These are phyloP conservation scores for Acyrthosiphon pisum DNA, from an alignment of 1,140 invertebrate species.

Conservation along the genomic window DNA sequence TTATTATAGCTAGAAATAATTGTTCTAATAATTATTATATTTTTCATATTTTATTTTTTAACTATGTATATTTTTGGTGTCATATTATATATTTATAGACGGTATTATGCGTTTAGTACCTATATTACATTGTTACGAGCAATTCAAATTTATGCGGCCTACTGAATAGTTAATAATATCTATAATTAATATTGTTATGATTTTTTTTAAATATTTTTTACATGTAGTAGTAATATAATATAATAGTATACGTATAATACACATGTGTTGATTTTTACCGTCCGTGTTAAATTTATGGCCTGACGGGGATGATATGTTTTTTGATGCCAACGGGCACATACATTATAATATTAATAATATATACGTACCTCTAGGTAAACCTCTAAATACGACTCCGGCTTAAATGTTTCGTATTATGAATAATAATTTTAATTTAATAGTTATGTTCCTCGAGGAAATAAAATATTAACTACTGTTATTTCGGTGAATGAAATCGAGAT, in stretches of 20 bases:
- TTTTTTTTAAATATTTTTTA: background rate
- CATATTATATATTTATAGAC: background rate
- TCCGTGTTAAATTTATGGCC: background rate
- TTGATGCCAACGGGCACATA: background rate
- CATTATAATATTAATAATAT: slow-evolving; percentile 20
- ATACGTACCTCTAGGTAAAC: background rate
- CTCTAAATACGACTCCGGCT: background rate
- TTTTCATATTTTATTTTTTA: background rate
- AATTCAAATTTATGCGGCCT: background rate
- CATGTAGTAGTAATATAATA: no score
- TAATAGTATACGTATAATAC: no score
- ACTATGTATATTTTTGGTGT: background rate
- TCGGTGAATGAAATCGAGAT: background rate
- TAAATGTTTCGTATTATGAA: background rate
- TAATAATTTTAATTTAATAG: slow-evolving; percentile 20
- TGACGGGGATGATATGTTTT: background rate
- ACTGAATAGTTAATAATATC: background rate
- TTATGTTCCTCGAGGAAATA: background rate
- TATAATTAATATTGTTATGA: slow-evolving; percentile 7
- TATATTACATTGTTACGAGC: background rate
- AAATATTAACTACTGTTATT: slow-evolving; percentile 18
- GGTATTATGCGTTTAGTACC: background rate
- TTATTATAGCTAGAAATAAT: no score
- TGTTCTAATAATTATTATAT: no score
- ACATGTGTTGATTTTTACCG: background rate